These are phyloP conservation scores for Augochlorella aurata DNA, from an alignment of 2,888 invertebrate species.

Conservation along the genomic window DNA sequence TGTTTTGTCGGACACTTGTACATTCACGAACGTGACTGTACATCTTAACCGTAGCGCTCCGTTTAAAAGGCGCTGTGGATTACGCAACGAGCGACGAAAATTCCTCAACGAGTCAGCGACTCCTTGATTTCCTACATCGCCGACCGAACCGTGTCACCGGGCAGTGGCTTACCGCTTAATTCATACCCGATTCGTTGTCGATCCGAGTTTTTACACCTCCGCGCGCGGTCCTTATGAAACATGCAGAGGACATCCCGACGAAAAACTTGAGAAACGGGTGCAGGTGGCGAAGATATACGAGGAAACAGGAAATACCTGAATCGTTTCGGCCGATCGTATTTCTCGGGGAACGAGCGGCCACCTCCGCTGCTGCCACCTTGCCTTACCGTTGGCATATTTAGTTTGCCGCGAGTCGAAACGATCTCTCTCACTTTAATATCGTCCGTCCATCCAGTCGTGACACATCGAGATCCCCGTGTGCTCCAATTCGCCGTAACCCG, in stretches of 20 bases:
- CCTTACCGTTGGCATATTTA: conserved; percentile 54
- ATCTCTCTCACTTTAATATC: conserved; percentile 49
- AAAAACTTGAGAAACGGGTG: conserved; percentile 71
- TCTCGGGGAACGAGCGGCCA: conserved; percentile 54
- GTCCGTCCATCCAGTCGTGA: conserved; percentile 16
- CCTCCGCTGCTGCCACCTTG: conserved; percentile 25
- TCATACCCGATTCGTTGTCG: conserved; percentile 60
- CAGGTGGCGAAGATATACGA: conserved; percentile 71
- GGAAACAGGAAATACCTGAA: conserved; percentile 71
- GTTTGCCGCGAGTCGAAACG: conserved; percentile 32
- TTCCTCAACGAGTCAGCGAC: conserved; percentile 1
- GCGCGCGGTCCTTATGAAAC: conserved; percentile 69
- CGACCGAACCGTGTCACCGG: conserved; percentile 27
- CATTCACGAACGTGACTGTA: conserved; percentile 21
- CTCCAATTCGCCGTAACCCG: neutral
- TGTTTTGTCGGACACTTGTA: conserved; percentile 22
- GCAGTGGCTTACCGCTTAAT: conserved; percentile 63
- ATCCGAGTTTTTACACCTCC: conserved; percentile 66
- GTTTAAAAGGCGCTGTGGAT: conserved; percentile 23
- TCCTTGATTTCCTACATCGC: conserved; percentile 7
- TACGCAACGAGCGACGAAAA: conserved; percentile 27
- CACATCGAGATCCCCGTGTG: conserved; percentile 15
- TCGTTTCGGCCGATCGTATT: conserved; percentile 68
- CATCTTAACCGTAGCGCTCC: conserved; percentile 9
- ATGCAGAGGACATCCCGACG: conserved; percentile 69